These are phyloP conservation scores for Drosophila nigritarsus DNA, from an alignment of 2,888 invertebrate genomes.

Conservation along the genomic window DNA sequence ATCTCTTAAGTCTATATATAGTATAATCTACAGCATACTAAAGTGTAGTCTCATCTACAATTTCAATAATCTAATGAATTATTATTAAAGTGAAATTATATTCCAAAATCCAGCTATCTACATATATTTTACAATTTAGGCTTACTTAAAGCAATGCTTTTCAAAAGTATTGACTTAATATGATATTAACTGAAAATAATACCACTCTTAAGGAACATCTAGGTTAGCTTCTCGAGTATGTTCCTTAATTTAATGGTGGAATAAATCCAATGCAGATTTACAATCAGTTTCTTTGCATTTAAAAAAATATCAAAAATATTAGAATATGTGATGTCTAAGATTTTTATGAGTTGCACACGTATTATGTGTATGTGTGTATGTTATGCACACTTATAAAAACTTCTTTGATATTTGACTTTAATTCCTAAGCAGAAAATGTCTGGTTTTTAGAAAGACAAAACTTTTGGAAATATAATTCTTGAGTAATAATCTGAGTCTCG, in stretches of 20 bases:
- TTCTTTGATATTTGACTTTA: too few relatives aligned
- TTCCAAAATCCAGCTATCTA: too few relatives aligned
- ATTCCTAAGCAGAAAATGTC: too few relatives aligned
- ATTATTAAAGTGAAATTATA: neutral
- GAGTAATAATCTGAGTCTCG: neutral
- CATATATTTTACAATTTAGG: accelerated
- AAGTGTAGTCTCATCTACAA: neutral
- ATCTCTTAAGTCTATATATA: neutral
- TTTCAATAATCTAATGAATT: neutral
- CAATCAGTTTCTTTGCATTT: too few relatives aligned
- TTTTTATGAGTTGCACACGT: too few relatives aligned
- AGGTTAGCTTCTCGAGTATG: neutral
- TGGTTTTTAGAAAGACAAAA: too few relatives aligned
- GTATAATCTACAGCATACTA: neutral
- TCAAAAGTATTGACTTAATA: neutral
- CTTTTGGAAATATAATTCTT: neutral
- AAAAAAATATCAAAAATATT: too few relatives aligned
- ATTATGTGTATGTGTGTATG: too few relatives aligned
- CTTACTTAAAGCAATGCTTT: neutral
- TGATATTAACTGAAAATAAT: neutral
- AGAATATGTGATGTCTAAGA: too few relatives aligned
- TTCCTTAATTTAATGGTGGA: too few relatives aligned
- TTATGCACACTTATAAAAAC: too few relatives aligned
- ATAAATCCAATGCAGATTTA: accelerated
- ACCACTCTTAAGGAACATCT: neutral